Evolutionary conservation across 2,888 invertebrate genomes (phyloP).

Genomic region (Cephus rjabovi): DNA sequence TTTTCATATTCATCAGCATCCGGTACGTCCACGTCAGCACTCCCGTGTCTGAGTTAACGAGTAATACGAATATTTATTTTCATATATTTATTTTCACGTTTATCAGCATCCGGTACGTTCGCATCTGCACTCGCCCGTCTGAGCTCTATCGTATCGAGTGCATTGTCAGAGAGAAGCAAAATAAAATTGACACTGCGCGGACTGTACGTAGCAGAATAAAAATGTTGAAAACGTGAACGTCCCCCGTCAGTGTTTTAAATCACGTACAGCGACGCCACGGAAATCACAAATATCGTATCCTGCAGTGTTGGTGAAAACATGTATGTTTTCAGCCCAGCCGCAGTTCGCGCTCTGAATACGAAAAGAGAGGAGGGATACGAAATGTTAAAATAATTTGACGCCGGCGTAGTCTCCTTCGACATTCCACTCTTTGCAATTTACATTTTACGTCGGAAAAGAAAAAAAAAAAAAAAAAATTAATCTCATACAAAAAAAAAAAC

Average conservation of each 20-base stretch:
- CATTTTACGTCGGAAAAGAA: neutral
- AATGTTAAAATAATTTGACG: neutral
- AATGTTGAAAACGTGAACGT: neutral
- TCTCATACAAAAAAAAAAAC: no score
- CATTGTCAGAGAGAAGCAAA: neutral
- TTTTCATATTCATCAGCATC: neutral
- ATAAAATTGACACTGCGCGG: neutral
- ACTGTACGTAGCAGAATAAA: neutral
- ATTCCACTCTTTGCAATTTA: neutral
- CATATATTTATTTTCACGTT: neutral
- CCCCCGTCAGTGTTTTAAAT: neutral
- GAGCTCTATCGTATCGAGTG: neutral
- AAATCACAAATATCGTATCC: neutral
- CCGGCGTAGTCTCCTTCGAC: neutral
- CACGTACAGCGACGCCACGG: neutral
- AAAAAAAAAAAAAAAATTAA: no score
- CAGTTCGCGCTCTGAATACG: neutral
- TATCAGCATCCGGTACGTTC: neutral
- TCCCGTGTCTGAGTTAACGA: neutral
- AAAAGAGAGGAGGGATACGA: neutral
- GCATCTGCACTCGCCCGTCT: neutral
- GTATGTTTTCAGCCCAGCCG: neutral
- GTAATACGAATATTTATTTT: neutral
- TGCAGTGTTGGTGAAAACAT: neutral
- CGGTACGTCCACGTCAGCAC: no score